Percentiles rank a stretch among this genome's conserved stretches.
Evolutionary conservation across 2,113 vertebrate genomes (phyloP).

Genomic region (Rhea pennata): DNA sequence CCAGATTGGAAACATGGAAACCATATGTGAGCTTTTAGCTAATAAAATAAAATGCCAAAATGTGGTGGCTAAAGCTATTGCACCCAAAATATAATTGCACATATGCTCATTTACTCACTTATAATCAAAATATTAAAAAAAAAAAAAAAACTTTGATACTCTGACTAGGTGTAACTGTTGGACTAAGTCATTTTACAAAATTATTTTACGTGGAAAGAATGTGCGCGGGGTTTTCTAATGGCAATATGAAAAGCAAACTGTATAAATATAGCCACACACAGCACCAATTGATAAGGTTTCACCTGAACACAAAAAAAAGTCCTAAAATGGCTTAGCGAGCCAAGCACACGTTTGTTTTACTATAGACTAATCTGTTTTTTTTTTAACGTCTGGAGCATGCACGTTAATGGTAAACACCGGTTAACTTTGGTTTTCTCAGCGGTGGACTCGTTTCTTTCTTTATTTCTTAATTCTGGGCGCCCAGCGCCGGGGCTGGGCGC

Average conservation of each 20-base stretch:
- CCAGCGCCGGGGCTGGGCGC: too few species aligned
- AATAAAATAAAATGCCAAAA: constrained; percentile 83
- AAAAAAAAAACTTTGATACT: constrained; percentile 72
- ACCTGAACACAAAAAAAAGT: constrained; percentile 45
- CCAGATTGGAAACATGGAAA: constrained; percentile 82
- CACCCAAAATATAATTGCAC: constrained; percentile 82
- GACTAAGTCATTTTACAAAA: constrained; percentile 72
- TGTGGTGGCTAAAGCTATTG: constrained; percentile 76
- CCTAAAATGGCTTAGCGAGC: neutral
- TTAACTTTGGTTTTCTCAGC: neutral
- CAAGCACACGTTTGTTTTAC: constrained; percentile 18
- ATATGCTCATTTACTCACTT: constrained; percentile 82
- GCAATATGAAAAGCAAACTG: constrained; percentile 73
- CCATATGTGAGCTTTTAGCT: constrained; percentile 84
- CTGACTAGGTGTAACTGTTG: constrained; percentile 74
- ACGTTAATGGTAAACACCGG: neutral
- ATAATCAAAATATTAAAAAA: constrained; percentile 80
- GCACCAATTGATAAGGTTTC: constrained; percentile 73
- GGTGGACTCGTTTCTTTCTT: neutral
- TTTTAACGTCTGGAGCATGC: constrained; percentile 1
- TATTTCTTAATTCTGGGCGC: neutral
- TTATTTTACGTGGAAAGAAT: constrained; percentile 80
- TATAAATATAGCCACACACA: constrained; percentile 65
- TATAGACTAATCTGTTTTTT: neutral
- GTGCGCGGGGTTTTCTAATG: constrained; percentile 65